Evolutionary conservation across 2,888 invertebrate genomes (phyloP).

Genomic region (Willowsia nigromaculata): DNA sequence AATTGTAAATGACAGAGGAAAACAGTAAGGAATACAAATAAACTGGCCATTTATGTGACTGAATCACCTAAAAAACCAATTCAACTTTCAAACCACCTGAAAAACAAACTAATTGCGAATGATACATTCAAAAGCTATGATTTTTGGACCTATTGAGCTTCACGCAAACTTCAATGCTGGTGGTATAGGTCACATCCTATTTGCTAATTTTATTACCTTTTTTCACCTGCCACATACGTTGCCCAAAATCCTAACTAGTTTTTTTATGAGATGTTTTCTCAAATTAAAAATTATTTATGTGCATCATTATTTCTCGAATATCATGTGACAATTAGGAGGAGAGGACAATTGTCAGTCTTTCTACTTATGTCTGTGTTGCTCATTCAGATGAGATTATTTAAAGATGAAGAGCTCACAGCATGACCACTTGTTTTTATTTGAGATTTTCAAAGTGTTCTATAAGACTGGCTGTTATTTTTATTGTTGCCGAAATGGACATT

Average conservation of each 20-base stretch:
- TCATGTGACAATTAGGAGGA: background rate
- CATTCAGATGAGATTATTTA: background rate
- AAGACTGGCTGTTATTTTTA: too few species aligned
- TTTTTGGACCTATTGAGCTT: too few species aligned
- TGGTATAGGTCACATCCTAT: constrained; percentile 17
- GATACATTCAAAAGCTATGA: background rate
- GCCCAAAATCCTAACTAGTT: background rate
- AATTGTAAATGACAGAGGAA: background rate
- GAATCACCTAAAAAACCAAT: background rate
- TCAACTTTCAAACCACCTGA: background rate
- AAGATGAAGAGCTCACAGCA: background rate
- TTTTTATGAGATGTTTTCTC: too few species aligned
- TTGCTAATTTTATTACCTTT: background rate
- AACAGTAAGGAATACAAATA: background rate
- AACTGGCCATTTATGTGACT: too few species aligned
- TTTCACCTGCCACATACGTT: background rate
- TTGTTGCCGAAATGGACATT: background rate
- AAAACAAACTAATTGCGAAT: background rate
- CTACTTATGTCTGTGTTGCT: background rate
- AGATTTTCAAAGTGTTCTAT: too few species aligned
- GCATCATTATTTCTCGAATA: constrained; percentile 9
- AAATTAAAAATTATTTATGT: background rate
- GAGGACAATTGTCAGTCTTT: background rate
- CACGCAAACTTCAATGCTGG: background rate
- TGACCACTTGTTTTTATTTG: too few species aligned